Evolutionary conservation across 2,113 vertebrate species (phyloP).

Genomic region (Corythaeola cristata): DNA sequence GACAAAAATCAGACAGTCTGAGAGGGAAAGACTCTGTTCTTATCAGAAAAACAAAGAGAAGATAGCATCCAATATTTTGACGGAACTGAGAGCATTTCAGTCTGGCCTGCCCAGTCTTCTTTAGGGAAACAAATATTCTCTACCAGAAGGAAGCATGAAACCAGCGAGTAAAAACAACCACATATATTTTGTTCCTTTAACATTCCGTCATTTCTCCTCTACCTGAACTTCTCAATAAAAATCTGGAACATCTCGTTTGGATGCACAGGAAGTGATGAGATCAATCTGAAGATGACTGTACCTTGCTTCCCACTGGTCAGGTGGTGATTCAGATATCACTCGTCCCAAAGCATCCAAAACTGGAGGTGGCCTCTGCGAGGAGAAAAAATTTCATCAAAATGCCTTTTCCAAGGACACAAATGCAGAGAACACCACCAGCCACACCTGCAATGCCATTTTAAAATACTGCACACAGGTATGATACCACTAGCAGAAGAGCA

Average conservation of each 20-base stretch:
- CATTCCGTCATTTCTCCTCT: neutral
- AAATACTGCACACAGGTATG: neutral
- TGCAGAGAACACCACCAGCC: neutral
- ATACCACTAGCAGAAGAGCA: neutral
- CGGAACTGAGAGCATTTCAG: neutral
- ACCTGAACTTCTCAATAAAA: neutral
- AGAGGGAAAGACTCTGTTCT: neutral
- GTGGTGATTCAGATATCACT: conserved; percentile 94
- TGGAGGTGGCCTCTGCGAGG: conserved; percentile 88
- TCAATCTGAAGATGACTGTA: conserved; percentile 46
- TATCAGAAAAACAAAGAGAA: neutral
- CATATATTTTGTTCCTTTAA: neutral
- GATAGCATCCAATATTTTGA: neutral
- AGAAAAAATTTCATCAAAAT: neutral
- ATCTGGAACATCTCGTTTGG: neutral
- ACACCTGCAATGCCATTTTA: neutral
- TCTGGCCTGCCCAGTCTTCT: neutral
- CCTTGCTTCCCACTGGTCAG: conserved; percentile 99
- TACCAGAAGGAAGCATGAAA: neutral
- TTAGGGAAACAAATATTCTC: neutral
- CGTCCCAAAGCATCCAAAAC: conserved; percentile 94
- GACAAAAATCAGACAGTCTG: neutral
- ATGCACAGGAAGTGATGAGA: neutral
- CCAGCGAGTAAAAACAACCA: neutral
- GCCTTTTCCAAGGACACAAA: neutral